Percentiles rank a stretch among this genome's conserved stretches.
Conservation (phyloP, 2,797 vertebrate genomes). For the Hephaestus fuliginosus region DNA sequence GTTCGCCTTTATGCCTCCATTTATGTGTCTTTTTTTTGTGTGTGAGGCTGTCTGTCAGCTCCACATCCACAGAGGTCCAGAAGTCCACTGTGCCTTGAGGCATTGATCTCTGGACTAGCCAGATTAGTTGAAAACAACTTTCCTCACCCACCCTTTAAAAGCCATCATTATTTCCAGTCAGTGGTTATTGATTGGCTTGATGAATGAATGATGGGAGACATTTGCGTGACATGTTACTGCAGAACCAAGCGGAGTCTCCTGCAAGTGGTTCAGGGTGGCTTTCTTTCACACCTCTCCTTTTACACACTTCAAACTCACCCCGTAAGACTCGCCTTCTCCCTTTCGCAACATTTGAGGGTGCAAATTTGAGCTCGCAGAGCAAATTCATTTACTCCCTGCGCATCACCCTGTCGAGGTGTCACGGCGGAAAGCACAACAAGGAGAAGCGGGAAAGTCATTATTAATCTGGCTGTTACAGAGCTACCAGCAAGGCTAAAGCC, state of each 20-base stretch:
- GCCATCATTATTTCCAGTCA: background rate
- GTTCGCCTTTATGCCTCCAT: too few species aligned
- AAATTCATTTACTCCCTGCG: constrained; percentile 35
- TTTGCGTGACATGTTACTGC: constrained; percentile 9
- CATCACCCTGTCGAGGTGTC: constrained; percentile 53
- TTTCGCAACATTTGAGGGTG: constrained; percentile 16
- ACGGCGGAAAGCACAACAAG: constrained; percentile 42
- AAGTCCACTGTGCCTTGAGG: constrained; percentile 1
- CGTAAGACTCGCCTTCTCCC: background rate
- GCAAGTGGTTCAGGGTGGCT: background rate
- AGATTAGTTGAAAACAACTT: constrained; percentile 31
- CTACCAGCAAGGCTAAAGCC: constrained; percentile 65
- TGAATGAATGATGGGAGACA: background rate
- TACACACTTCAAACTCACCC: background rate
- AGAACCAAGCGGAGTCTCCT: background rate
- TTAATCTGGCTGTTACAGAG: constrained; percentile 56
- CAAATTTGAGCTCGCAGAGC: constrained; percentile 30
- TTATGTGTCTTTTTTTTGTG: too few species aligned
- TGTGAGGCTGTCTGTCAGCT: background rate
- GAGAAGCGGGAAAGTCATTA: constrained; percentile 51
- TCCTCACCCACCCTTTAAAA: constrained; percentile 2
- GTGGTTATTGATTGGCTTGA: constrained; percentile 30
- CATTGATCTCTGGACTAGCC: constrained; percentile 9
- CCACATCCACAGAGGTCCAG: background rate
- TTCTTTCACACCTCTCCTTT: background rate